phyloP scores from a whole-genome alignment of 2,113 vertebrate species.

The Neotragus pygmaeus region DNA sequence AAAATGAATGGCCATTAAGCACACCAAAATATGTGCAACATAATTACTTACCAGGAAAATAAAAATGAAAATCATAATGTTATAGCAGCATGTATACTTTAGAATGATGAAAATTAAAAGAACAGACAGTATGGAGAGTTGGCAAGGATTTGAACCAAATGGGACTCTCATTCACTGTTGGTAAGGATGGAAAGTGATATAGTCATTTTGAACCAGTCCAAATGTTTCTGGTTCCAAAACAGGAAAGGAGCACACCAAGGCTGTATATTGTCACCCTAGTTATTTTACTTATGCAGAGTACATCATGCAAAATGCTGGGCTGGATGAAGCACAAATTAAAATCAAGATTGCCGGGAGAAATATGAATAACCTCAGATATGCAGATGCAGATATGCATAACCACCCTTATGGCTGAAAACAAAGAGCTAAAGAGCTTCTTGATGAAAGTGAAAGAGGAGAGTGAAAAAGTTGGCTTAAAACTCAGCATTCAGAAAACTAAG shows the following conservation, averaged over 20 bases:
- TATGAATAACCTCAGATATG: background rate
- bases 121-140: background rate
- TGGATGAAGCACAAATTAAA: background rate
- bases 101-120: background rate
- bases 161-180: background rate
- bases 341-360: background rate
- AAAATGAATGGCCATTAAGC: background rate
- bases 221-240: background rate
- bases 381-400: background rate
- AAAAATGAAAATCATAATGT: background rate
- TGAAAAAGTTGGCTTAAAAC: background rate
- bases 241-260: background rate
- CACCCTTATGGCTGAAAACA: background rate
- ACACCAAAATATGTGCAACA: background rate
- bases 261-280: background rate
- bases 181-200: background rate
- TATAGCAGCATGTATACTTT: background rate
- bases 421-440: background rate
- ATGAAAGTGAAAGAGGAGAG: background rate
- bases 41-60: background rate
- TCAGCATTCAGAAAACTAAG: background rate
- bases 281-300: background rate
- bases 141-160: background rate
- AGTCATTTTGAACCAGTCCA: background rate
- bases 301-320: fast-evolving